These are phyloP conservation scores for Lithobates sylvaticus DNA, from an alignment of 2,797 vertebrate genomes.

Conservation along the genomic window DNA sequence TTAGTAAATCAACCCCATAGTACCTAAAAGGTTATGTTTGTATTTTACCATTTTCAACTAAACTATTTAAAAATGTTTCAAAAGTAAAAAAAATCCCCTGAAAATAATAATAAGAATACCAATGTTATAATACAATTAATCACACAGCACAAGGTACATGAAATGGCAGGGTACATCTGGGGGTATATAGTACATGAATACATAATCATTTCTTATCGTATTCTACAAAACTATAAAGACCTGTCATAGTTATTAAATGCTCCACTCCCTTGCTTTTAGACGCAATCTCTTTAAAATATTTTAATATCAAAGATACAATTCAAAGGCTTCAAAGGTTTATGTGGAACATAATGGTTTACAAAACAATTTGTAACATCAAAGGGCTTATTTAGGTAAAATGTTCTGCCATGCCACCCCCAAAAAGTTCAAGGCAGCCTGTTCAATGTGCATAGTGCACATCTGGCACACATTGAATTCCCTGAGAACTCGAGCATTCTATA, in stretches of 20 bases:
- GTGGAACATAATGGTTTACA: slow-evolving; percentile 47
- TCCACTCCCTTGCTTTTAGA: slow-evolving; percentile 31
- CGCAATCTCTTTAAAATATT: slow-evolving; percentile 42
- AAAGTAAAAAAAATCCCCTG: no score
- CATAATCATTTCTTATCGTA: not conserved
- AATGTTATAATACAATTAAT: no score
- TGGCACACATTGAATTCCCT: slow-evolving; percentile 52
- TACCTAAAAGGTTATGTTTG: no score
- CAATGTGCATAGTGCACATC: slow-evolving; percentile 44
- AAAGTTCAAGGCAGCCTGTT: slow-evolving; percentile 53
- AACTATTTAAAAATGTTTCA: no score
- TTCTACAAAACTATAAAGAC: not conserved
- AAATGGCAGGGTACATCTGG: not conserved
- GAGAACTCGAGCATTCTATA: slow-evolving; percentile 43
- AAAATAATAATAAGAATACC: not conserved
- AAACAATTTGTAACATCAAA: slow-evolving; percentile 62
- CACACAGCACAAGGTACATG: not conserved
- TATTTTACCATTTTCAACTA: no score
- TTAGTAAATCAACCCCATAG: no score
- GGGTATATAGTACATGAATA: not conserved
- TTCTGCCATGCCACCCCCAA: slow-evolving; percentile 53
- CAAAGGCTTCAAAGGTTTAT: slow-evolving; percentile 43
- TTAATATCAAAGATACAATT: slow-evolving; percentile 56
- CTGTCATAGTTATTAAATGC: slow-evolving; percentile 1
- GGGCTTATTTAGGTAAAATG: slow-evolving; percentile 50